A percentile compares a stretch with the other conserved stretches of the same genome.
Evolutionary conservation across 2,797 vertebrate genomes (phyloP).

Genomic region (Myripristis jacobus): DNA sequence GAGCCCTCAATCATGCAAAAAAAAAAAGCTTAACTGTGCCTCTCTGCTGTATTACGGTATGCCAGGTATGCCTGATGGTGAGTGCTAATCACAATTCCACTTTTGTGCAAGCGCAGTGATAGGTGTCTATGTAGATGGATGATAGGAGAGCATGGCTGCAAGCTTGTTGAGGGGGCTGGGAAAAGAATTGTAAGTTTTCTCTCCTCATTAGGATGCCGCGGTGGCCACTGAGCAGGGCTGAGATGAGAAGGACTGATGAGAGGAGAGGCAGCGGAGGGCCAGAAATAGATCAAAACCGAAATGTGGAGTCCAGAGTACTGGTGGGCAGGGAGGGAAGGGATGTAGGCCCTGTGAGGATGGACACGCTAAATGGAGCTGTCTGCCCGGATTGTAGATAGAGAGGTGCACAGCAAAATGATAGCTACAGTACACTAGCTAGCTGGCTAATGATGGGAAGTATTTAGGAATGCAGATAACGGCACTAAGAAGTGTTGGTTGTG

Average conservation of each 20-base stretch:
- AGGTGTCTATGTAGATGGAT: conserved; percentile 17
- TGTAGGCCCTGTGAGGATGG: conserved; percentile 59
- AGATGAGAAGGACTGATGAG: conserved; percentile 72
- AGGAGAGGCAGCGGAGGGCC: conserved; percentile 60
- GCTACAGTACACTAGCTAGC: conserved; percentile 29
- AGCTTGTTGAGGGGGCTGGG: conserved; percentile 20
- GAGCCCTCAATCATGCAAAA: conserved; percentile 17
- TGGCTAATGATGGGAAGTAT: conserved; percentile 58
- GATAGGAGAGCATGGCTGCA: conserved; percentile 29
- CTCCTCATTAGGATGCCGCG: conserved; percentile 72
- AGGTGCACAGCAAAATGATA: conserved; percentile 41
- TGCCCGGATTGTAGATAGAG: conserved; percentile 64
- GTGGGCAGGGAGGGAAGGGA: conserved; percentile 59
- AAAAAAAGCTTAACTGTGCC: conserved; percentile 22
- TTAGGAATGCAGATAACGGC: conserved; percentile 65
- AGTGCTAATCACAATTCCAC: conserved; percentile 18
- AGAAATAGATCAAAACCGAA: conserved; percentile 78
- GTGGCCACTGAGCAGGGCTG: conserved; percentile 34
- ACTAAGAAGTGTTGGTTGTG: conserved; percentile 51
- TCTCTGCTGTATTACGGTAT: conserved; percentile 2
- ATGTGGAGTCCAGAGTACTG: conserved; percentile 49
- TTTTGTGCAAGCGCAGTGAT: conserved; percentile 11
- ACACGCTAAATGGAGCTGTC: conserved; percentile 69
- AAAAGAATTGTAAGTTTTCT: conserved; percentile 34
- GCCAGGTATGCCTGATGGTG: conserved; percentile 16